A percentile compares a stretch with the other conserved stretches of the same genome.
phyloP scores from a whole-genome alignment of 2,888 invertebrate species.

The Elmis aenea region DNA sequence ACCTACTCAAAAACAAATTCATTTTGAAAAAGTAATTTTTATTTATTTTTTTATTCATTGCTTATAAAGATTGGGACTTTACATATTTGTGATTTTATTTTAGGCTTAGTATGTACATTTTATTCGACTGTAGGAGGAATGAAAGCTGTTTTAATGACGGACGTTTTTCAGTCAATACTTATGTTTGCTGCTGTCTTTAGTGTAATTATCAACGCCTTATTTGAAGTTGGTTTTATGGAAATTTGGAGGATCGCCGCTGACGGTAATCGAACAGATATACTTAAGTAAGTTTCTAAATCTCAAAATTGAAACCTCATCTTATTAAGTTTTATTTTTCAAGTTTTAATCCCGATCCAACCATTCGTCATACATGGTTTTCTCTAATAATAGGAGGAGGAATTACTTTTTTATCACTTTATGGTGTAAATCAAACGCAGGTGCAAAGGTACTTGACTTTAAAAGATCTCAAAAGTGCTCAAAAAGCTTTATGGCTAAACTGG shows the following conservation, averaged over 20 bases:
- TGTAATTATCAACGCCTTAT: conserved; percentile 68
- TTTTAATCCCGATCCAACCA: conserved; percentile 73
- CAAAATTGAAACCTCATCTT: background rate
- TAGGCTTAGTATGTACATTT: conserved; percentile 72
- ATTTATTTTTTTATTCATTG: too few relatives aligned
- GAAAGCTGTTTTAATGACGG: conserved; percentile 86
- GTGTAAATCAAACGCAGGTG: conserved; percentile 82
- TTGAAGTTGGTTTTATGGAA: conserved; percentile 65
- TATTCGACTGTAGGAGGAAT: conserved; percentile 86
- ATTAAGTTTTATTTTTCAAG: too few relatives aligned
- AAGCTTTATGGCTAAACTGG: conserved; percentile 74
- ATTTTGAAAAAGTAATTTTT: too few relatives aligned
- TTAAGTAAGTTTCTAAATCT: conserved; percentile 55
- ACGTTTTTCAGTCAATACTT: conserved; percentile 75
- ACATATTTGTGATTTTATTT: too few relatives aligned
- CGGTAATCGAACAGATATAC: conserved; percentile 66
- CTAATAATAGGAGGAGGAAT: conserved; percentile 74
- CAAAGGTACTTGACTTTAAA: conserved; percentile 69
- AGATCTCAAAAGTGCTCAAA: conserved; percentile 64
- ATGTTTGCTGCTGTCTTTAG: conserved; percentile 82
- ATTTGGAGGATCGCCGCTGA: conserved; percentile 68
- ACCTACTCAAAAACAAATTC: too few relatives aligned
- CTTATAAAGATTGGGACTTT: too few relatives aligned
- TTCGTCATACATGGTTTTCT: conserved; percentile 79
- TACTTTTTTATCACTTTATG: conserved; percentile 77